phyloP scores from a whole-genome alignment of 2,888 invertebrate genomes.

The Rugalucina vietnamica region DNA sequence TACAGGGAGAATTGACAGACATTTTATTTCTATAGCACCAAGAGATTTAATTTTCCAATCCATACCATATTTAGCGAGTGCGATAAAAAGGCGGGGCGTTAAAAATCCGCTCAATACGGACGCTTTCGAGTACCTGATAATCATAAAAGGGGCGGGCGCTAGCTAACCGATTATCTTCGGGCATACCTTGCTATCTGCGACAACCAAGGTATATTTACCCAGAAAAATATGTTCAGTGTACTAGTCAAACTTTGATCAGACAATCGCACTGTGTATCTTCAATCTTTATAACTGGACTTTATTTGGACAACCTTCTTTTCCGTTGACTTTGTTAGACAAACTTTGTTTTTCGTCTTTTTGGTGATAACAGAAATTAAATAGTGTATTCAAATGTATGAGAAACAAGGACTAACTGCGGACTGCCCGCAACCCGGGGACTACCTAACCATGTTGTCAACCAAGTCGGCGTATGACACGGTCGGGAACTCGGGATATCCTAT shows the following conservation, averaged over 20 bases:
- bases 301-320: not conserved
- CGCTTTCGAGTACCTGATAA: conserved; percentile 11
- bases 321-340: conserved; percentile 4
- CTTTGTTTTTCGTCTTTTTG: not conserved
- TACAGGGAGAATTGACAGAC: conserved; percentile 3
- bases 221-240: conserved; percentile 57
- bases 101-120: conserved; percentile 17
- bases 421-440: conserved; percentile 72
- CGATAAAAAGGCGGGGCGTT: conserved; percentile 54
- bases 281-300: not conserved
- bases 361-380: not conserved
- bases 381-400: conserved; percentile 65
- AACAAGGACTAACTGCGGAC: conserved; percentile 63
- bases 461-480: conserved; percentile 74
- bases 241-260: conserved; percentile 63
- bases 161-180: conserved; percentile 25
- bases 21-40: not conserved
- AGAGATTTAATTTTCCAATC: conserved; percentile 6
- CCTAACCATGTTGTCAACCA: conserved; percentile 71
- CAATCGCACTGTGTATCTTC: conserved; percentile 52
- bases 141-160: conserved; percentile 45
- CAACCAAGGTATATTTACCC: conserved; percentile 66
- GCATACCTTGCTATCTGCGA: conserved; percentile 50
- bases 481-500: conserved; percentile 72
- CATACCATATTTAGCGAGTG: conserved; percentile 28